Evolutionary conservation across 2,797 vertebrate species (phyloP).

Genomic region (Poecilia picta): DNA sequence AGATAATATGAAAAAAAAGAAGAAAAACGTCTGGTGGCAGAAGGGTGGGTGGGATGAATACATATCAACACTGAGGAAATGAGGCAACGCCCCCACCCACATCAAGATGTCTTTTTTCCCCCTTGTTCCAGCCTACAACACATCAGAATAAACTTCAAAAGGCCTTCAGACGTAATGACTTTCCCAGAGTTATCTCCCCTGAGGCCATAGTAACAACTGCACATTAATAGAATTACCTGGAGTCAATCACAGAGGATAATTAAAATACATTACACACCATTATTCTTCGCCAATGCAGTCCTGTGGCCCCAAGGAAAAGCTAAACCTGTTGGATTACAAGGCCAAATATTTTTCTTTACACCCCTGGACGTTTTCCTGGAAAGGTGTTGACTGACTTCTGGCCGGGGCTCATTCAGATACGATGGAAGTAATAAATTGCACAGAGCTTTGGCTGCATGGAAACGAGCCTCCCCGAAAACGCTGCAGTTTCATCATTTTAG

Average conservation of each 20-base stretch:
- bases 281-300: constrained; percentile 50
- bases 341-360: constrained; percentile 64
- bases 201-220: constrained; percentile 77
- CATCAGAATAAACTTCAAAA: constrained; percentile 81
- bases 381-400: constrained; percentile 61
- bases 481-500: constrained; percentile 11
- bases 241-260: constrained; percentile 71
- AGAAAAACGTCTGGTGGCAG: constrained; percentile 84
- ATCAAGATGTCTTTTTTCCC: constrained; percentile 70
- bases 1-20: constrained; percentile 80
- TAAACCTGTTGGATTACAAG: constrained; percentile 43
- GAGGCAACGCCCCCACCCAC: constrained; percentile 80
- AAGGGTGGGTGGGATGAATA: constrained; percentile 79
- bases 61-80: constrained; percentile 85
- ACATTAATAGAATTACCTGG: constrained; percentile 82
- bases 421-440: constrained; percentile 44
- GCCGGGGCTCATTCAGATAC: constrained; percentile 36
- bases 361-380: constrained; percentile 56
- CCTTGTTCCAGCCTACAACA: constrained; percentile 62
- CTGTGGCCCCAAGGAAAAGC: constrained; percentile 40
- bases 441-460: constrained; percentile 28
- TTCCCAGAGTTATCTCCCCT: constrained; percentile 78
- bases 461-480: constrained; percentile 30
- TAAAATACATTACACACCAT: constrained; percentile 71
- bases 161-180: constrained; percentile 75